phyloP scores from a whole-genome alignment of 2,888 invertebrate genomes.

The Ophion ventricosus region DNA sequence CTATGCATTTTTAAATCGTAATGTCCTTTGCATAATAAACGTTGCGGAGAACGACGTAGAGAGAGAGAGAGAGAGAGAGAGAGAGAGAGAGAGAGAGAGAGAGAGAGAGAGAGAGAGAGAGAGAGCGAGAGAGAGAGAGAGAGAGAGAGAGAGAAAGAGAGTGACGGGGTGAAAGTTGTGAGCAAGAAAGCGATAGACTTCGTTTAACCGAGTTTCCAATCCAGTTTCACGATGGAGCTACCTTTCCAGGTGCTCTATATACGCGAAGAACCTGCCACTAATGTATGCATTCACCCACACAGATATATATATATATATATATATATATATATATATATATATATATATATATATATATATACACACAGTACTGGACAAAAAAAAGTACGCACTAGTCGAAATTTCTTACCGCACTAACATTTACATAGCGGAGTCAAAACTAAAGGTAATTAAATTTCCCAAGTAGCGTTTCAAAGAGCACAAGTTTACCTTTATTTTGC shows the following conservation, averaged over 20 bases:
- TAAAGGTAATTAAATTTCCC: too few species aligned
- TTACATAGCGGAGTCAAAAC: too few species aligned
- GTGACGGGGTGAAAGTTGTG: background rate
- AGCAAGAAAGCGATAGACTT: background rate
- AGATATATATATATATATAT: background rate
- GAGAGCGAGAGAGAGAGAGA: background rate
- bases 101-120: background rate
- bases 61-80: background rate
- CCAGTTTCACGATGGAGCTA: constrained; percentile 29
- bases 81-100: background rate
- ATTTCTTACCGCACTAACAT: too few species aligned
- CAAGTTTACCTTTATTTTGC: too few species aligned
- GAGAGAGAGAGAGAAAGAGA: background rate
- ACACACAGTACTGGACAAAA: too few species aligned
- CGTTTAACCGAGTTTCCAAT: constrained; percentile 45
- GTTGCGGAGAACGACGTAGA: background rate
- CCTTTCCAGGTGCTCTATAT: constrained; percentile 41
- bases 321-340: background rate
- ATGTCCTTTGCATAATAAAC: constrained; percentile 51
- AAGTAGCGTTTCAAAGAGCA: too few species aligned
- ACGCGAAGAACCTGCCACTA: background rate
- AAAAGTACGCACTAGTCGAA: too few species aligned
- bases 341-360: too few species aligned
- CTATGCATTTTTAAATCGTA: constrained; percentile 52
- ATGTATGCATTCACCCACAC: background rate